A percentile compares a stretch with the other conserved stretches of the same genome.
phyloP scores from a whole-genome alignment of 2,888 invertebrate species.

The Barypeithes pellucidus region DNA sequence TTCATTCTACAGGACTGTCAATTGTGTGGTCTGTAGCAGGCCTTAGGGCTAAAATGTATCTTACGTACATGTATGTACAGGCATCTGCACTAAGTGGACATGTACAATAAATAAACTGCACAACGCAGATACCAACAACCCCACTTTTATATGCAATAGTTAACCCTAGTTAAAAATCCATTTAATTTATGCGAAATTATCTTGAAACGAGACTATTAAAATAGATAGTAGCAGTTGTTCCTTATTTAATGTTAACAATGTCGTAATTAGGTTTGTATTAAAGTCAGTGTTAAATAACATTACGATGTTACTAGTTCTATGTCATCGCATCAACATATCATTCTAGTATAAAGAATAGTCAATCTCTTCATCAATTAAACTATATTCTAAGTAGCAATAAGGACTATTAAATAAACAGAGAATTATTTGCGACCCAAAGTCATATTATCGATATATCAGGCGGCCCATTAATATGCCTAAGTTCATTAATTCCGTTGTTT shows the following conservation, averaged over 20 bases:
- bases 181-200: neutral
- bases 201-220: constrained; percentile 9
- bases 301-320: constrained; percentile 31
- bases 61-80: too few relatives aligned
- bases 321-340: constrained; percentile 52
- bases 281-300: constrained; percentile 24
- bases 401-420: constrained; percentile 13
- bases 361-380: constrained; percentile 52
- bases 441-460: neutral
- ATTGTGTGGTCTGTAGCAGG: too few relatives aligned
- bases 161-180: neutral
- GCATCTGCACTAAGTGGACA: too few relatives aligned
- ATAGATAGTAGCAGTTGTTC: neutral
- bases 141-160: too few relatives aligned
- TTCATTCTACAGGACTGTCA: too few relatives aligned
- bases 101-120: too few relatives aligned
- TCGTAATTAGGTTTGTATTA: constrained; percentile 16
- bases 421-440: constrained; percentile 5
- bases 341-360: constrained; percentile 47
- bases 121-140: too few relatives aligned
- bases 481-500: too few relatives aligned
- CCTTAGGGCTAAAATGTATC: too few relatives aligned
- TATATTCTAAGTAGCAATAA: constrained; percentile 51
- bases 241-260: neutral
- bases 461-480: neutral